phyloP scores from a whole-genome alignment of 2,797 vertebrate genomes.

The Emydoidea blandingii region DNA sequence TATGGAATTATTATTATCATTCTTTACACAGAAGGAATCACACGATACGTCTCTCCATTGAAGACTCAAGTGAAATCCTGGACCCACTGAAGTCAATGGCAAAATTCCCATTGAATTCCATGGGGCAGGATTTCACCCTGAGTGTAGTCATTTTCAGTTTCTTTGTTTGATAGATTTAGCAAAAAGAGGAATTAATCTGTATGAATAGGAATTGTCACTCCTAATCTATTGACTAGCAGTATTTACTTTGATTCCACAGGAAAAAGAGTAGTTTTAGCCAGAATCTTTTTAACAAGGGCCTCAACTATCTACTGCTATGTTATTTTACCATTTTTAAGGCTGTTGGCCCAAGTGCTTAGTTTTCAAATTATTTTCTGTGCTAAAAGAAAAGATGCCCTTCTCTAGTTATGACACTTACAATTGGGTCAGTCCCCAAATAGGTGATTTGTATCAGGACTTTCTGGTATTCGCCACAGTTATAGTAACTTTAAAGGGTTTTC shows the following conservation, averaged over 20 bases:
- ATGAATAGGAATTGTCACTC: background rate
- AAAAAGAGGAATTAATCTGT: background rate
- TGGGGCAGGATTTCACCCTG: background rate
- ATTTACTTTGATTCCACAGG: background rate
- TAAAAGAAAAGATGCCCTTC: background rate
- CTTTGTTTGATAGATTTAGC: background rate
- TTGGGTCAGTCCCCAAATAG: background rate
- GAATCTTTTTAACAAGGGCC: background rate
- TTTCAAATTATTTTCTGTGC: background rate
- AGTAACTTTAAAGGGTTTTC: background rate
- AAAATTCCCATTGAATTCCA: background rate
- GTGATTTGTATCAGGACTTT: background rate
- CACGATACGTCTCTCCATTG: background rate
- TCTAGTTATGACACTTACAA: background rate
- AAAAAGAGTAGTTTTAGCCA: background rate
- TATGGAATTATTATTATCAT: background rate
- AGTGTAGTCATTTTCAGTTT: background rate
- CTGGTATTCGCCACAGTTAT: background rate
- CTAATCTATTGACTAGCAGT: background rate
- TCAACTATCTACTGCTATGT: background rate
- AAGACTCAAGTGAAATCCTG: background rate
- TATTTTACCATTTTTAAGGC: background rate
- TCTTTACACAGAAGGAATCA: background rate
- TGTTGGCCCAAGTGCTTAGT: background rate
- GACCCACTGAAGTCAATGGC: background rate